These are phyloP conservation scores for Calypte anna DNA, from an alignment of 2,113 vertebrate genomes.

Conservation along the genomic window DNA sequence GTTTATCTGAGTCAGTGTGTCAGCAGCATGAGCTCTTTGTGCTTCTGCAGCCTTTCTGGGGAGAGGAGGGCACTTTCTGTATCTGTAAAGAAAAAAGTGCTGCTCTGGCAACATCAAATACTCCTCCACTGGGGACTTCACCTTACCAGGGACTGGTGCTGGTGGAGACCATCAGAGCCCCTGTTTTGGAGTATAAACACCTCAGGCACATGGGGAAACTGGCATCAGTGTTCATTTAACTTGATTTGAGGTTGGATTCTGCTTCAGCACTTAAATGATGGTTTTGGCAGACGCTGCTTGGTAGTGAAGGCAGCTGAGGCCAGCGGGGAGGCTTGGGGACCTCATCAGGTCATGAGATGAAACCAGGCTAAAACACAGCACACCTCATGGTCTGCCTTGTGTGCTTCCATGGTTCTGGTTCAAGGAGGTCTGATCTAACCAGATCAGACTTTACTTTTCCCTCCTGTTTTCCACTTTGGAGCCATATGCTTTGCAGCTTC, in stretches of 20 bases:
- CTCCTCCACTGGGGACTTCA: background rate
- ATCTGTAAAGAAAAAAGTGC: background rate
- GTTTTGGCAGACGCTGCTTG: background rate
- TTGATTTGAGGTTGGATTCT: background rate
- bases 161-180: accelerated
- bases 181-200: background rate
- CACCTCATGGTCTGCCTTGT: accelerated
- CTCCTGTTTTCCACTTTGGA: background rate
- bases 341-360: background rate
- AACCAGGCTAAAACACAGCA: background rate
- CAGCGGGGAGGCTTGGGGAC: accelerated
- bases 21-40: background rate
- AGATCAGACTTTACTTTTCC: background rate
- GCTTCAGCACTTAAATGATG: background rate
- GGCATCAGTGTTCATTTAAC: background rate
- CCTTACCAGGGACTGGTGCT: accelerated
- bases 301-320: accelerated
- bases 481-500: accelerated
- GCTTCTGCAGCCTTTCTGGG: background rate
- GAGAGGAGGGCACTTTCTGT: background rate
- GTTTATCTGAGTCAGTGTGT: background rate
- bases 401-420: background rate
- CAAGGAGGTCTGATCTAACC: background rate
- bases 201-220: background rate
- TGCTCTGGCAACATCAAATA: accelerated